Evolutionary conservation across 2,888 invertebrate genomes (phyloP), one percentile per base, ranked within the genome.

Genomic region (Tanypteryx hageni): DNA sequence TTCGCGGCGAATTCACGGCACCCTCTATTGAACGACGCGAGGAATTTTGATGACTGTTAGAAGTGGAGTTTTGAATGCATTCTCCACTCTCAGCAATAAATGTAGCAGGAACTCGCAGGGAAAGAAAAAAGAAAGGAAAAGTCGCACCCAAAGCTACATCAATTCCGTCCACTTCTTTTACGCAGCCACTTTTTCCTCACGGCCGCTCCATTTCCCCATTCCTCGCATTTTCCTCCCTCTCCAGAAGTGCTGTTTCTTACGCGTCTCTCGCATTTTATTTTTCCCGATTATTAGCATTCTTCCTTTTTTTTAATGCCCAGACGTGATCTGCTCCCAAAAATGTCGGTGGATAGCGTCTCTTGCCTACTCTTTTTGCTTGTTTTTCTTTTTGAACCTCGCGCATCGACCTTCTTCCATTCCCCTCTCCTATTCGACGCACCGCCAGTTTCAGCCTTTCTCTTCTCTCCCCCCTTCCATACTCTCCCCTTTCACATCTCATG

Each of bases 311-410:
- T 16, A 76, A 76, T 27, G 76, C 22, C 13, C 76, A 27, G 44
- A 76, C 76, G 76, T 76, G 76, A 76, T 76, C 76, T 76, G 76
- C 22, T 7, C 76, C 13, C 76, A 22, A 76, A 76, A 76, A 13
- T 13, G 18, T 27, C 68, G 22, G 10, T 22, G 22, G 9, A 16
- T 2, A n/a, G n/a, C n/a, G n/a, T n/a, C n/a, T n/a, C n/a, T n/a
- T n/a, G 44, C 44, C 3, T 44, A 44, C 44, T 3, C 44, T 44
- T 44, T 44, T 44, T 44, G n/a, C n/a, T n/a, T n/a, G n/a, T n/a
- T n/a, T n/a, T n/a, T n/a, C n/a, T n/a, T n/a, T n/a, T n/a, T n/a
- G n/a, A n/a, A n/a, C n/a, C 44, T 44, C 5, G 44, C 44, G 44
- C n/a, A 5, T 5, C 44, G 5, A 1, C 44, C 44, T 44, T 5